Evolutionary conservation across 2,888 invertebrate species (phyloP), one percentile per base, ranked within the genome.

Genomic region (Pyrgus malvae): DNA sequence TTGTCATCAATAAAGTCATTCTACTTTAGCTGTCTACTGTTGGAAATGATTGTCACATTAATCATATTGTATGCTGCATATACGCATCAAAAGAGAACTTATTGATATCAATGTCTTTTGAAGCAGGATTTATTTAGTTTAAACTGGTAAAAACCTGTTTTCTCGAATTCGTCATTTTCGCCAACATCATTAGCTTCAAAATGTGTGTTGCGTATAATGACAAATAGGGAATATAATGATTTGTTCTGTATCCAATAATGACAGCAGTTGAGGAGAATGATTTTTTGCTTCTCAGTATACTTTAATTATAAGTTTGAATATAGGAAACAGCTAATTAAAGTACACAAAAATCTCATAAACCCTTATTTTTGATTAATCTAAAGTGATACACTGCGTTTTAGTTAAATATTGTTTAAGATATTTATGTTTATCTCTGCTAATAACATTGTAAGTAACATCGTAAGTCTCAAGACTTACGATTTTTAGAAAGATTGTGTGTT

Each of bases 141-240:
- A 2, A 1, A 27, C 27, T 9, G 1, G 9, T 8, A 9, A 9
- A 1, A 27, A 27, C 27, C 27, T 27, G 27, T 27, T 27, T 27
- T 27, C 9, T 27, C 27, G 51, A 51, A 41, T 51, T 56, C 37
- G 56, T 56, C 50, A 56, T 56, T 56, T 46, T 49, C 29, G 29
- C 38, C 33, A 48, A 48, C 55, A 55, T 55, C 55, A 48, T 55
- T 55, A 55, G 23, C 17, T 35, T 55, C 33, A 48, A 55, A 55
- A 37, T 53, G 38, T 37, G 9, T 41, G 49, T 49, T 29, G 31
- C 27, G 27, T 27, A 27, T 27, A 27, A 14, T 27, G 27, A 27
- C 9, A 1, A n/a, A 1, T 9, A 1, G 8, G 8, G 27, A 27
- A n/a, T 8, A 27, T 27, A 27, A 27, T 27, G 27, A 27, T 27